phyloP scores from a whole-genome alignment of 2,797 vertebrate species.

The Botia almorhae region DNA sequence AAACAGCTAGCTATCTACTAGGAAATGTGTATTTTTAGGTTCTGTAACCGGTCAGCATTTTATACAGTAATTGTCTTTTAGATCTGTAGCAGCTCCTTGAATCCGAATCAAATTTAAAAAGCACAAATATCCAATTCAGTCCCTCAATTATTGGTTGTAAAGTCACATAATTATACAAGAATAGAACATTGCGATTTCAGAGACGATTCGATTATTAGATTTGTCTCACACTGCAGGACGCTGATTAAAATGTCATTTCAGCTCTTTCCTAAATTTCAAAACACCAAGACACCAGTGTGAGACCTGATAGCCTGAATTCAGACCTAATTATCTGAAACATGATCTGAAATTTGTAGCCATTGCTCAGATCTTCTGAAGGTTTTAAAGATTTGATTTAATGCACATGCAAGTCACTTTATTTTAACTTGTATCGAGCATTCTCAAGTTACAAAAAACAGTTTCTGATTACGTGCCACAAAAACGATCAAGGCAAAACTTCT shows the following conservation, averaged over 20 bases:
- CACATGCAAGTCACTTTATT: neutral
- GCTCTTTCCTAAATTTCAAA: neutral
- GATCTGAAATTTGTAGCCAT: neutral
- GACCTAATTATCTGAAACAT: neutral
- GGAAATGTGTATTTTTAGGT: neutral
- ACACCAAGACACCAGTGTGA: neutral
- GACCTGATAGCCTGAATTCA: neutral
- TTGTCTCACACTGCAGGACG: neutral
- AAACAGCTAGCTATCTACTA: neutral
- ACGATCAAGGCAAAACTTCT: slow-evolving; percentile 22
- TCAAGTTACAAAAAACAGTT: neutral
- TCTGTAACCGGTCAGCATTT: neutral
- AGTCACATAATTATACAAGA: neutral
- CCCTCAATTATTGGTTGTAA: neutral
- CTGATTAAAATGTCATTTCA: neutral
- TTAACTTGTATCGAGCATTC: neutral
- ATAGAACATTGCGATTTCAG: neutral
- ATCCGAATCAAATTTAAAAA: neutral
- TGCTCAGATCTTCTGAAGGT: neutral
- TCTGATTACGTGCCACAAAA: neutral
- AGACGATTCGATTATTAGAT: neutral
- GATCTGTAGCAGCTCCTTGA: neutral
- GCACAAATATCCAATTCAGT: neutral
- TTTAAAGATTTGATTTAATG: neutral
- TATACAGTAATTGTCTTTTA: neutral